These are phyloP conservation scores for Masticophis lateralis DNA, from an alignment of 2,797 vertebrate species.

Conservation along the genomic window DNA sequence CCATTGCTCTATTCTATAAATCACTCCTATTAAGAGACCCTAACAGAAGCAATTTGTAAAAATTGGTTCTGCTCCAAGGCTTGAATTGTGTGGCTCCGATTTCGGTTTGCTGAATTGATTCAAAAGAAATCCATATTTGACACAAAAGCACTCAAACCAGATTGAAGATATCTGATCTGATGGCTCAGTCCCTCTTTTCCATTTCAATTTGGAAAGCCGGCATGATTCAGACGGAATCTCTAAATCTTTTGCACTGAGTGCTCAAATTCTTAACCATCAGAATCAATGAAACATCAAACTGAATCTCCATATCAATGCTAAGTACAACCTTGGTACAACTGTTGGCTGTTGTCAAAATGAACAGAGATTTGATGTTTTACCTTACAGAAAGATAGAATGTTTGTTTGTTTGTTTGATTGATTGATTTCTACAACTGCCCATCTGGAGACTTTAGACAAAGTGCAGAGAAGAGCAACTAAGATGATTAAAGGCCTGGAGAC, in stretches of 20 bases:
- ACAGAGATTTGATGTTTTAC: neutral
- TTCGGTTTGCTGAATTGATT: neutral
- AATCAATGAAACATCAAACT: neutral
- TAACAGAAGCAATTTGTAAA: neutral
- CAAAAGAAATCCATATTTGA: neutral
- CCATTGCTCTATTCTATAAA: too few species aligned
- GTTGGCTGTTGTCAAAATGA: neutral
- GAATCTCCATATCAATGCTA: neutral
- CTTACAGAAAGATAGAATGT: neutral
- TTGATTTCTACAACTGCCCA: too few species aligned
- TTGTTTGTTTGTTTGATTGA: too few species aligned
- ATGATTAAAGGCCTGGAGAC: too few species aligned
- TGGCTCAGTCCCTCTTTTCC: neutral
- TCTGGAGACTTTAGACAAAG: too few species aligned
- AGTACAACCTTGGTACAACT: neutral
- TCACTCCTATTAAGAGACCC: too few species aligned
- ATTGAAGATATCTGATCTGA: neutral
- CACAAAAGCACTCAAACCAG: neutral
- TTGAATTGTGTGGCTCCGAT: neutral
- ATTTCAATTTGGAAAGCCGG: neutral
- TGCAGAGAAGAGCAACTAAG: too few species aligned
- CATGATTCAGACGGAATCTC: neutral
- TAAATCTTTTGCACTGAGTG: neutral
- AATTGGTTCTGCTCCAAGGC: neutral
- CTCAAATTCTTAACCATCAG: neutral